Evolutionary conservation across 2,113 vertebrate genomes (phyloP), one percentile per base, ranked within the genome.

Genomic region (Periophthalmodon schlosseri): DNA sequence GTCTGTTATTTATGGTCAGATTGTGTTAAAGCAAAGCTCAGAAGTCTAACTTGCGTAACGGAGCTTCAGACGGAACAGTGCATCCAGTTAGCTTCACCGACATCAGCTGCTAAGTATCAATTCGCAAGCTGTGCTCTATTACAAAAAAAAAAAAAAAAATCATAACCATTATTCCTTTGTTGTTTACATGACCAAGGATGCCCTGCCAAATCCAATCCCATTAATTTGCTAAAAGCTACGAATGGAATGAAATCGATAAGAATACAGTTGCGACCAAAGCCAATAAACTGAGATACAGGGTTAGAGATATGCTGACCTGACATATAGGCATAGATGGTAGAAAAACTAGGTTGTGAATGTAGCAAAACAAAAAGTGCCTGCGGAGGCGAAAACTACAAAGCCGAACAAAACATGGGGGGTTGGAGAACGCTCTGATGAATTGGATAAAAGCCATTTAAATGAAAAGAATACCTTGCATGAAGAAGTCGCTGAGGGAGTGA

Each of bases 401-500:
- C 36, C 54, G 34, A 44, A 50, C 8, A 52, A 12, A 39, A 39
- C 18, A n/a, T 5, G 33, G 39, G 5, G 36, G 65, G 23, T 66
- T 49, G 34, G 52, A 61, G 49, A 56, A 57, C 23, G 54, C 72
- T 76, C 58, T 39, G 73, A 71, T 54, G 50, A 73, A 54, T 11
- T 80, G 79, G 11, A 75, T 72, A 23, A 61, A 72, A 72, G 72
- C 39, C 60, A 44, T 75, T 78, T 65, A 47, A 60, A 72, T 73
- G 13, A 49, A 46, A 46, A 66, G 50, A 70, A 80, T 64, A 73
- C 74, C 75, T 72, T 61, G 52, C 72, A 56, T 71, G 64, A 69
- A 76, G 73, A 74, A 50, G 68, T 54, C 64, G 47, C 54, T 52
- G 76, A 80, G 80, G 81, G 73, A 70, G 77, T 64, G 73, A 69